Evolutionary conservation across 2,797 vertebrate genomes (phyloP), one percentile per base, ranked within the genome.

Genomic region (Loriculus beryllinus): DNA sequence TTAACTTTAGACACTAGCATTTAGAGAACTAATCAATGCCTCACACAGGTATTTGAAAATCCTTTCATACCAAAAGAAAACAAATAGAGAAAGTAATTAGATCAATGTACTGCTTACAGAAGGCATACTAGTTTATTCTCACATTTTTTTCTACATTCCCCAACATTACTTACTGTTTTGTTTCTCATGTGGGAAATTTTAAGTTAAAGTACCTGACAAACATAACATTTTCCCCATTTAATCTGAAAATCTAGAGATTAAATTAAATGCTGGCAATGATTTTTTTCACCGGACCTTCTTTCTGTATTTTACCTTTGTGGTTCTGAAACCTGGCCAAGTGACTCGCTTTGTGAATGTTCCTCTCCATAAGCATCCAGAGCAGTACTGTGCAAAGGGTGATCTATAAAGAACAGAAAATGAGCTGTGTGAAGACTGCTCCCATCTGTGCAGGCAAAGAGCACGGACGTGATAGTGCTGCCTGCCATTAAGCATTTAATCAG

Each of bases 371-470:
- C 69, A 40, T 97, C 97, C 35, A 98, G 94, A 15, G 98, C 98
- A 7, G 98, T 98, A 40, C 98, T 98, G 84, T 98, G 98, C 62
- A 98, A 92, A n/a, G 98, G 98, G 43, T 97, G 97, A 56, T 97
- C 98, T 98, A 31, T 0, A 37, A 80, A 77, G 88, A 62, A 77
- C 7, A 81, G 47, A 84, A 86, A 95, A 95, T 9, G 31, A 63
- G 4, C 57, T 20, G 2, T 2, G 23, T 29, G 31, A 88, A 74
- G 62, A 35, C 28, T 21, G 14, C 7, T 83, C 57, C 37, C 48
- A 26, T 14, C 29, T 80, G 7, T 17, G 22, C 22, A 35, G 72
- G 79, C 42, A 83, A 82, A 87, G 54, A 87, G 25, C 11, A 13
- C 1, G 12, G 68, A 43, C 18, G 6, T 3, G 3, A 13, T 56